These are phyloP conservation scores for Caenorhabditis sp. DNA, from an alignment of 2,888 invertebrate species.

Conservation along the genomic window DNA sequence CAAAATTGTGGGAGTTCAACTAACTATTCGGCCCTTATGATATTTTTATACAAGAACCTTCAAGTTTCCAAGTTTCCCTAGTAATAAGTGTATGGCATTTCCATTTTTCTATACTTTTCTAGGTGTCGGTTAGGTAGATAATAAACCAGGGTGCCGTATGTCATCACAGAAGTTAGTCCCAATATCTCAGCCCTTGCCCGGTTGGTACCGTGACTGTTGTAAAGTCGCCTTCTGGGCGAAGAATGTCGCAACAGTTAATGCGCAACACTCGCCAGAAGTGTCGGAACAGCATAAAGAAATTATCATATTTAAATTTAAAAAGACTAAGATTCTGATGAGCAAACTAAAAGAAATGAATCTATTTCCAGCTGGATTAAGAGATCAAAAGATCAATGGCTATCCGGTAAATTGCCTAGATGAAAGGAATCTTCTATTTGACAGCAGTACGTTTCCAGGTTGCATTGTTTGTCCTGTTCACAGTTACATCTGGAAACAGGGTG, in stretches of 20 bases:
- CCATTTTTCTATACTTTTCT: slow-evolving; percentile 6
- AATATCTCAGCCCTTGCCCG: slow-evolving; percentile 20
- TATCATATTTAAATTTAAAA: neutral
- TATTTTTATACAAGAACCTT: neutral
- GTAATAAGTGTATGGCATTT: slow-evolving; percentile 16
- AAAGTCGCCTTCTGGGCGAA: slow-evolving; percentile 25
- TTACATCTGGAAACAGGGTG: slow-evolving; percentile 1
- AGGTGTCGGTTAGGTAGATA: neutral
- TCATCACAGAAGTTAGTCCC: neutral
- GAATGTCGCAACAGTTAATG: slow-evolving; percentile 25
- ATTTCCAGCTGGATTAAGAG: neutral
- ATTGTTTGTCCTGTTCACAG: slow-evolving; percentile 30
- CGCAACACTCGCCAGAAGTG: slow-evolving; percentile 15
- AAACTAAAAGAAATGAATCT: no score
- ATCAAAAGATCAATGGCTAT: slow-evolving; percentile 13
- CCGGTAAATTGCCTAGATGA: slow-evolving; percentile 11
- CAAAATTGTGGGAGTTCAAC: slow-evolving; percentile 9
- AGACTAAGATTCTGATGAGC: no score
- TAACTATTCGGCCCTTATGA: slow-evolving; percentile 35
- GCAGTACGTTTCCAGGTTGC: slow-evolving; percentile 4
- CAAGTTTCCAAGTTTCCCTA: slow-evolving; percentile 11
- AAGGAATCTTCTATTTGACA: slow-evolving; percentile 24
- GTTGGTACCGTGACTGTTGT: slow-evolving; percentile 28
- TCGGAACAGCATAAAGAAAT: neutral
- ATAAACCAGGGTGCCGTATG: neutral